Base-by-base conservation (phyloP, 2,888 invertebrate genomes). In the Volucella inanis region DNA sequence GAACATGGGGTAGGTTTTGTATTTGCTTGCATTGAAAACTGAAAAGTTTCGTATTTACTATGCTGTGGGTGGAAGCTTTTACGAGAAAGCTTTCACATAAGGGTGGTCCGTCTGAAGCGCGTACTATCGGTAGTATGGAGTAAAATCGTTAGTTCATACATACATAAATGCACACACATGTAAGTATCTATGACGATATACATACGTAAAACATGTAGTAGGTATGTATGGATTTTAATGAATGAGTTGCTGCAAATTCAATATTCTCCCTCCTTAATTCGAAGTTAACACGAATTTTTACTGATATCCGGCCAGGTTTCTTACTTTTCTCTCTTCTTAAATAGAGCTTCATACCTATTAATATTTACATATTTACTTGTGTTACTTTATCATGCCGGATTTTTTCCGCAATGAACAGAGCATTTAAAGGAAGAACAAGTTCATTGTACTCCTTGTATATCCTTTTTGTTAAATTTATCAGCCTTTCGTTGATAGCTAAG, bases 51-150 rank as follows among this genome's bases (percentile, higher is more conserved):
- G 61, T 43, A 15, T 59, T 71, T 54, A 61, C 54, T 57, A 50
- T 31, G 31, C 6, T 31, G 14, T 61, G 70, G 67, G 18, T 68
- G 61, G 38, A 57, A 85, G 85, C 85, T 81, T 85, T 85, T 85
- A 81, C 81, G 71, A 54, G 61, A 85, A 81, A 85, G 85, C 85
- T 85, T 77, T 72, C 15, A 31, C 41, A 67, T 70, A 64, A 49
- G 47, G 39, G 57, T 49, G 54, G 15, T 39, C 11, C 18, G 18
- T 11, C 14, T 43, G 47, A 39, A 31, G 15, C 14, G 45, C 61
- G 52, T 79, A 72, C 70, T 39, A 61, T 39, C 57, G 14, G 71
- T 79, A 79, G 65, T 84, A 55, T 70, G 38, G 57, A 54, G 41
- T 67, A 57, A 61, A 67, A 47, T 52, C 15, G 47, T 31, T 31